Evolutionary conservation across 2,888 invertebrate genomes (phyloP), one percentile per base, ranked within the genome.

Genomic region (Cheilosia impressa): DNA sequence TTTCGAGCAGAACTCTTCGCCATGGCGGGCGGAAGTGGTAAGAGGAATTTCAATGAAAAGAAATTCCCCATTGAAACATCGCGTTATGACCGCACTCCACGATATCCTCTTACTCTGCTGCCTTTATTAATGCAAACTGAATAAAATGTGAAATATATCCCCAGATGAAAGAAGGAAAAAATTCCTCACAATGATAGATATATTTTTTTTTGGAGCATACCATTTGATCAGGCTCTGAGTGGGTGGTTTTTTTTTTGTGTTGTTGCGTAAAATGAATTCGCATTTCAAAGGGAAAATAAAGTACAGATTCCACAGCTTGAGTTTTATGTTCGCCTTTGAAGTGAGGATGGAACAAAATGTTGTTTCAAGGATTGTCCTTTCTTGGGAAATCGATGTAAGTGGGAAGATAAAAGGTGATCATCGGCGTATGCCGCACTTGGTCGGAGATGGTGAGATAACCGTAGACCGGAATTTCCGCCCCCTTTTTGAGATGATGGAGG

Each of bases 91-190:
- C 34, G 3, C 38, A 13, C 38, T 0, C 3, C 13, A 13, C 3
- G 3, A 4, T 13, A 4, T 38, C 38, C 13, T 13, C 31, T 38
- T 38, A 38, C 13, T 38, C 4, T 38, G 13, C 13, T 13, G 13
- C 13, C 0, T 38, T 38, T 38, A 13, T 13, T 13, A 38, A 38
- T 38, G 38, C 4, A 38, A 38, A 38, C 38, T 45, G 45, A 45
- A 45, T 45, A 45, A 45, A 45, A 45, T 45, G 45, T 45, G 45
- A 45, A 45, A 45, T 45, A 15, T 17, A 45, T 45, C 45, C 7
- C 7, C 2, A 4, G 7, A 45, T 45, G 45, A 45, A 45, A 45
- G 43, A n/a, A 43, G 6, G 31, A 9, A 15, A 43, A 0, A 43
- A 6, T 17, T 45, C n/a, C n/a, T 45, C 17, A 17, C 17, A 45